Percentiles rank a stretch among this genome's conserved stretches.
Conservation (phyloP, 64 coral and sea anemone species). For the Montipora capricornis region DNA sequence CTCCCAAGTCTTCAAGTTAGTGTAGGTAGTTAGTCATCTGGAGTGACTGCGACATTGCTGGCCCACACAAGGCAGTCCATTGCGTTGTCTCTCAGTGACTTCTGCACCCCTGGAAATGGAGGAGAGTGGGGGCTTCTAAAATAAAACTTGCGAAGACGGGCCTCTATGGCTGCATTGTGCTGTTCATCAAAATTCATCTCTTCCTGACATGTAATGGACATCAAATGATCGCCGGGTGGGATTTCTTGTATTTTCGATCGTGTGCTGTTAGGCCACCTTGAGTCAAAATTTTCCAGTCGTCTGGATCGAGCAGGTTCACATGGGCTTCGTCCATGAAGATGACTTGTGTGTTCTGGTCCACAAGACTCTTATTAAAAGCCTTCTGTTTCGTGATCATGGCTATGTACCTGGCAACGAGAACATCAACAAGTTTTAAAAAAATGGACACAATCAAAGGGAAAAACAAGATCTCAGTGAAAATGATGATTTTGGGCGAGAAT, state of each 20-base stretch:
- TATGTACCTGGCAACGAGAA: neutral
- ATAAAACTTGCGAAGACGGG: neutral
- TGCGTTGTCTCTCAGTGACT: neutral
- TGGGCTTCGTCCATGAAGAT: neutral
- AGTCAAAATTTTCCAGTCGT: neutral
- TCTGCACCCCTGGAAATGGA: neutral
- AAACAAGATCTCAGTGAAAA: too few relatives aligned
- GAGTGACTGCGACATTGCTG: neutral
- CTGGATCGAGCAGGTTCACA: neutral
- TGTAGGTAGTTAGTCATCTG: neutral
- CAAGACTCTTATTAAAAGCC: neutral
- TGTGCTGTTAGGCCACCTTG: neutral
- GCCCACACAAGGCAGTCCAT: conserved; percentile 6
- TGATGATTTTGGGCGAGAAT: too few relatives aligned
- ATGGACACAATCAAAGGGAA: too few relatives aligned
- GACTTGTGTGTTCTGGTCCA: neutral
- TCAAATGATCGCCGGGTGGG: neutral
- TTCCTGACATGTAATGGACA: neutral
- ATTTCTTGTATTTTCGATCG: neutral
- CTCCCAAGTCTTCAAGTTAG: neutral
- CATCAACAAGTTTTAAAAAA: neutral
- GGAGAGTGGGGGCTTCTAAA: neutral
- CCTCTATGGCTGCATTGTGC: neutral
- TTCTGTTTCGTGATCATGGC: conserved; percentile 2
- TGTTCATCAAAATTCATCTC: neutral